Base-by-base conservation (phyloP, 1,140 invertebrate species). In the Neocloeon triangulifer region DNA sequence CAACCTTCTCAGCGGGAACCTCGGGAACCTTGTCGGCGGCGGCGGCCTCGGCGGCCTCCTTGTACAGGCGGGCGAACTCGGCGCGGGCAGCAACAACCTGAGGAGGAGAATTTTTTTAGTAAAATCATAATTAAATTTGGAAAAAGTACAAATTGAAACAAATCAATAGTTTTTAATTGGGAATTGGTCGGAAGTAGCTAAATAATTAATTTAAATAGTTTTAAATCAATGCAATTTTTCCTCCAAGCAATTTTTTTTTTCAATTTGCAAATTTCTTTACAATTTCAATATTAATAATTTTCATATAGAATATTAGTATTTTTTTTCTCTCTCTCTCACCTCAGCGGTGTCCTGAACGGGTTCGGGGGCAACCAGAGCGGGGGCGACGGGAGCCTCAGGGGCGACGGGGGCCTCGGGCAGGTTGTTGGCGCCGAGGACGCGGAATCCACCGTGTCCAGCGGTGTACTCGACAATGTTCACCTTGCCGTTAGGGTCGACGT, bases 401-500 rank as follows among this genome's bases (percentile, higher is more conserved):
- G 21, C 46, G 37, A 33, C 33, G 27, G 8, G 46, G 37, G 31
- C 44, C 35, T 35, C 41, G 14, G 41, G 42, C 12, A 43, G 41
- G 23, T 40, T 42, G 35, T 43, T 43, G 30, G 42, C 43, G 7
- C 37, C 31, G 6, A 34, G 8, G n/a, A 43, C 41, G 18, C 42
- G 38, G 39, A 41, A 43, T 16, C 53, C 53, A 18, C 41, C 42
- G 30, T 56, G 54, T 18, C 58, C 58, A n/a, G 58, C 58, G 6
- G 53, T 48, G 40, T 61, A 61, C 30, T 52, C 55, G 16, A 61
- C 56, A 26, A 46, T 50, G 34, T 69, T 59, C 6, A 57, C 50
- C 38, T 62, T 58, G 1, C 66, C 66, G 37, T 51, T 53, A 3
- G 62, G 61, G 35, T 66, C 65, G 20, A 66, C 54, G 47, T 69